Evolutionary conservation across 2,113 vertebrate species (phyloP).

Genomic region (Gallinago paraguaiae): DNA sequence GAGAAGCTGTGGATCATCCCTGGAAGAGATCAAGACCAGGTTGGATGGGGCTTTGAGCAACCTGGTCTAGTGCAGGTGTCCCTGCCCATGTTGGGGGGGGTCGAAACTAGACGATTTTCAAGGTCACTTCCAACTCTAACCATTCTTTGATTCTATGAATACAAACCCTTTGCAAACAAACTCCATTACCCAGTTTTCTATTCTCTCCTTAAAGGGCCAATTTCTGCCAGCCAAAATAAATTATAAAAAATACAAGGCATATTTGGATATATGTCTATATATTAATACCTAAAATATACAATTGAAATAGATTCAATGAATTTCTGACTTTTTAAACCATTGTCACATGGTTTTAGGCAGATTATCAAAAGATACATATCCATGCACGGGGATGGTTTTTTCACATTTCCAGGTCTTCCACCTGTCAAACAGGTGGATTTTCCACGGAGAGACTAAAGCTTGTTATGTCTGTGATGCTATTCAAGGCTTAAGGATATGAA

Average conservation of each 20-base stretch:
- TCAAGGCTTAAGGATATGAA: not conserved
- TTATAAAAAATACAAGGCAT: accelerated
- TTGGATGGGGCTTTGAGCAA: not conserved
- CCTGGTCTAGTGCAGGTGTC: not conserved
- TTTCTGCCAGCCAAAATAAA: not conserved
- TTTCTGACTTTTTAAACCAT: not conserved
- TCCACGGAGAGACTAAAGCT: not conserved
- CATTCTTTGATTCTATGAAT: not conserved
- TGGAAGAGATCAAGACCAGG: not conserved
- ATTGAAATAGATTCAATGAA: not conserved
- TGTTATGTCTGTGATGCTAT: not conserved
- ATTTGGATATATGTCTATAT: not conserved
- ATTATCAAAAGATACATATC: not conserved
- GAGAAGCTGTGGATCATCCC: not conserved
- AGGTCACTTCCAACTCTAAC: not conserved
- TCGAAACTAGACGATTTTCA: not conserved
- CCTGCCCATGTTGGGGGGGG: not conserved
- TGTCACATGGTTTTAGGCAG: not conserved
- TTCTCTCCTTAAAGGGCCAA: not conserved
- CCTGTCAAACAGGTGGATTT: not conserved
- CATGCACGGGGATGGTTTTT: not conserved
- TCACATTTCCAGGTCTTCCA: not conserved
- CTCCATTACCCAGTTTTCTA: not conserved
- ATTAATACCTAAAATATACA: not conserved
- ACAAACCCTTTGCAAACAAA: not conserved